phyloP scores from a whole-genome alignment of 1,140 invertebrate genomes.

The Nephila pilipes region DNA sequence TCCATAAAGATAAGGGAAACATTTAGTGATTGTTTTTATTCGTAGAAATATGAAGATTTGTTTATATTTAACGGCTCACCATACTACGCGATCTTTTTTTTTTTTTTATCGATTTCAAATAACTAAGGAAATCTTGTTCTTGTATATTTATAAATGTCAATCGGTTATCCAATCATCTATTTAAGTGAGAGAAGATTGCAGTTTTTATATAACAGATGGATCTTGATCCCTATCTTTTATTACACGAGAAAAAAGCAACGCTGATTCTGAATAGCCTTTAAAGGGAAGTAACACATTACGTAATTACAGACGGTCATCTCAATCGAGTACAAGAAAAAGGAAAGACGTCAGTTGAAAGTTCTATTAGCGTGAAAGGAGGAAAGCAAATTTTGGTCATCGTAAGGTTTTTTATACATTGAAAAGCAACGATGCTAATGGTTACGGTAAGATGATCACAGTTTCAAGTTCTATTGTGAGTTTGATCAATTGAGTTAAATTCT shows the following conservation, averaged over 20 bases:
- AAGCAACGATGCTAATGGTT: neutral
- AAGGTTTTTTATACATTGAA: neutral
- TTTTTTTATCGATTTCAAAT: too few relatives aligned
- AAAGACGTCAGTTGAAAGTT: neutral
- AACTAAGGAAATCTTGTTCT: neutral
- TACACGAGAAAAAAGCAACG: neutral
- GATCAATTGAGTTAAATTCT: too few relatives aligned
- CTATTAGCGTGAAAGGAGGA: neutral
- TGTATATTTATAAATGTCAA: neutral
- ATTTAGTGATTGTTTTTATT: too few relatives aligned
- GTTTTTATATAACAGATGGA: neutral
- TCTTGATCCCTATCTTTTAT: neutral
- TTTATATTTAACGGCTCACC: too few relatives aligned
- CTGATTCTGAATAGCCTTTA: neutral
- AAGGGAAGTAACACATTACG: constrained; percentile 38
- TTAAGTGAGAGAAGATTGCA: neutral
- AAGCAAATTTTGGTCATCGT: neutral
- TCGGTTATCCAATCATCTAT: neutral
- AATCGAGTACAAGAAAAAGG: neutral
- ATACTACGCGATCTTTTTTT: too few relatives aligned
- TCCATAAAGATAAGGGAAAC: too few relatives aligned
- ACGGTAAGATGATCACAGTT: neutral
- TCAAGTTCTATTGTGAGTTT: neutral
- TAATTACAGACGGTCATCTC: neutral
- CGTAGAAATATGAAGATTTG: too few relatives aligned